These are phyloP conservation scores for Lemur catta DNA, from an alignment of 2,797 vertebrate species.

Conservation along the genomic window DNA sequence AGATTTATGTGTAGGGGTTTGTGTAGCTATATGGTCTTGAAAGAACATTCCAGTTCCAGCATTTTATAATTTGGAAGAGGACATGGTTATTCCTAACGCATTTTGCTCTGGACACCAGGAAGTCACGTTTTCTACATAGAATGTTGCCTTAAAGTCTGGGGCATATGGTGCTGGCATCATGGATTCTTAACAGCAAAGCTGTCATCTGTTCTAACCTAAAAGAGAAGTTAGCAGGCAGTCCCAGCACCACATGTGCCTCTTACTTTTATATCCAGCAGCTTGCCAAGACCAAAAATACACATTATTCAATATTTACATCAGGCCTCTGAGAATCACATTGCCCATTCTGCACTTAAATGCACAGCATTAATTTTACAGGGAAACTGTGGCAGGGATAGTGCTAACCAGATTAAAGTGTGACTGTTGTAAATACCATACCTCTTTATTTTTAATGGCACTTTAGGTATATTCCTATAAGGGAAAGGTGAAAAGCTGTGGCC, in stretches of 20 bases:
- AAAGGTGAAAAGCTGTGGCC: not conserved
- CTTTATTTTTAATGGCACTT: not conserved
- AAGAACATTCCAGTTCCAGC: not conserved
- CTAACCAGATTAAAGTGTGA: not conserved
- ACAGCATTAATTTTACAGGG: slow-evolving; percentile 1
- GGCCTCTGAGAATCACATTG: not conserved
- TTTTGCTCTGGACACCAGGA: not conserved
- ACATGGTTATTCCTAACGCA: not conserved
- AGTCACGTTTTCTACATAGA: not conserved
- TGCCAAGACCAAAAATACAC: slow-evolving; percentile 17
- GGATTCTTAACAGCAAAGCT: not conserved
- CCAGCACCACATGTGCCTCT: not conserved
- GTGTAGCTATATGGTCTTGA: not conserved
- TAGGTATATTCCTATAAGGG: not conserved
- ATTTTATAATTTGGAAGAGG: not conserved
- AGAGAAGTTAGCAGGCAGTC: slow-evolving; percentile 20
- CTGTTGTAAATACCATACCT: not conserved
- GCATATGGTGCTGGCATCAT: not conserved
- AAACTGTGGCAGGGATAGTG: not conserved
- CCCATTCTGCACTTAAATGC: not conserved
- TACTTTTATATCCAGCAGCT: slow-evolving; percentile 20
- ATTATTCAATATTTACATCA: slow-evolving; percentile 44
- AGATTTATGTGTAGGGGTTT: not conserved
- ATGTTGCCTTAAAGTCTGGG: not conserved
- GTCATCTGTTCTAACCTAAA: not conserved